Conservation (phyloP, 2,797 vertebrate genomes). For the Siniperca scherzeri region DNA sequence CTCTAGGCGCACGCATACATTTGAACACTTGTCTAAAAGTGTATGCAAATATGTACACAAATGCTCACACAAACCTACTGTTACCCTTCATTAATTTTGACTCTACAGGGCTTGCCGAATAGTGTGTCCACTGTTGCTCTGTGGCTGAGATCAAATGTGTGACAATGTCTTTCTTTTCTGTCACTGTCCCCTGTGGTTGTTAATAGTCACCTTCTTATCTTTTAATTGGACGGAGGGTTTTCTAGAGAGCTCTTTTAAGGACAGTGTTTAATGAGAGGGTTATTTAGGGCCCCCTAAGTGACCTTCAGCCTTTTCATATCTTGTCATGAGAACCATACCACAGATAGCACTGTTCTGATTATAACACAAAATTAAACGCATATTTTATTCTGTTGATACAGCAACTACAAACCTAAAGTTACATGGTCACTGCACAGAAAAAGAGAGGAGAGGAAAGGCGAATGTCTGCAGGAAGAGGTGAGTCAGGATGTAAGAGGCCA, state of each 20-base stretch:
- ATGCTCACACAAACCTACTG: conserved; percentile 20
- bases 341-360: conserved; percentile 36
- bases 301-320: conserved; percentile 70
- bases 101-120: conserved; percentile 7
- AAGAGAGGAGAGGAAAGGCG: not conserved
- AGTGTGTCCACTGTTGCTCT: conserved; percentile 32
- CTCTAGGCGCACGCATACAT: not conserved
- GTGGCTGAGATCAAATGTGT: conserved; percentile 66
- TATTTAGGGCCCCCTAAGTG: conserved; percentile 66
- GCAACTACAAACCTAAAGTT: conserved; percentile 17
- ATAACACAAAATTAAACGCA: conserved; percentile 12
- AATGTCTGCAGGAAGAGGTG: conserved; percentile 29
- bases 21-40: not conserved
- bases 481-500: conserved; percentile 43
- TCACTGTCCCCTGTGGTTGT: conserved; percentile 63
- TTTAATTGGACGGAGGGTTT: conserved; percentile 79
- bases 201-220: conserved; percentile 80
- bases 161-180: conserved; percentile 60
- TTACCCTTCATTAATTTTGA: conserved; percentile 45
- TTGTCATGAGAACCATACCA: conserved; percentile 36
- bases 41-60: conserved; percentile 3
- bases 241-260: conserved; percentile 72
- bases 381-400: conserved; percentile 18
- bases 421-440: conserved; percentile 8
- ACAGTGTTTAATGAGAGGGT: conserved; percentile 73